Evolutionary conservation across 2,797 vertebrate species (phyloP).

Genomic region (Scleropages formosus): DNA sequence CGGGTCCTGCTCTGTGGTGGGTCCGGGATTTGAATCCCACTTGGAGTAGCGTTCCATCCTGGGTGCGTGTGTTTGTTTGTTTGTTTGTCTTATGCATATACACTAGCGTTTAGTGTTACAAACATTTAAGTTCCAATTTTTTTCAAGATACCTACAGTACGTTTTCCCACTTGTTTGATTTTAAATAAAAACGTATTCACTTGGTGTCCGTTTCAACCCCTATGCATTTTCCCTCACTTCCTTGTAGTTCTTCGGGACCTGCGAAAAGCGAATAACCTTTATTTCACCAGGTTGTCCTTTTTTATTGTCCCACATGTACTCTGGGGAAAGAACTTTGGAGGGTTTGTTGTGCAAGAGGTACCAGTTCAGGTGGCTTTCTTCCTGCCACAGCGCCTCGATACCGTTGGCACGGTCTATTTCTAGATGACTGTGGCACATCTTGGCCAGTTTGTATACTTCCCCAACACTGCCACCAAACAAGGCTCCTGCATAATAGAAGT

Average conservation of each 20-base stretch:
- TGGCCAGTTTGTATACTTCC: constrained; percentile 62
- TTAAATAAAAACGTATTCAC: no score
- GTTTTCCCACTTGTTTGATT: no score
- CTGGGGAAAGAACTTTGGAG: constrained; percentile 70
- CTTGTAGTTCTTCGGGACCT: constrained; percentile 44
- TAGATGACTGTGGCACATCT: constrained; percentile 61
- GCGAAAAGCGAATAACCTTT: constrained; percentile 55
- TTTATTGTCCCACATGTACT: constrained; percentile 62
- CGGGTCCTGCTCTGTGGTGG: no score
- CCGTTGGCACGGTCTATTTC: constrained; percentile 65
- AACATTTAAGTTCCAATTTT: no score
- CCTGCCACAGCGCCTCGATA: constrained; percentile 73
- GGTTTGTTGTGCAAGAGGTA: constrained; percentile 73
- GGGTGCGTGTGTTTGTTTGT: no score
- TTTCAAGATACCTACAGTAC: no score
- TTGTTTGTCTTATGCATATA: no score
- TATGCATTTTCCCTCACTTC: constrained; percentile 32
- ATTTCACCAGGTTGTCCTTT: constrained; percentile 48
- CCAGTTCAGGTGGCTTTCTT: constrained; percentile 78
- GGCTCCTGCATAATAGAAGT: constrained; percentile 73
- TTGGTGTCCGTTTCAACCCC: neutral
- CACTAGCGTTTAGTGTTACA: no score
- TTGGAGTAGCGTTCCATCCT: no score
- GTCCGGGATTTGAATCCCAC: no score
- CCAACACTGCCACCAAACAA: constrained; percentile 66